Base-by-base conservation (phyloP, 2,113 vertebrate genomes). In the Charina bottae region DNA sequence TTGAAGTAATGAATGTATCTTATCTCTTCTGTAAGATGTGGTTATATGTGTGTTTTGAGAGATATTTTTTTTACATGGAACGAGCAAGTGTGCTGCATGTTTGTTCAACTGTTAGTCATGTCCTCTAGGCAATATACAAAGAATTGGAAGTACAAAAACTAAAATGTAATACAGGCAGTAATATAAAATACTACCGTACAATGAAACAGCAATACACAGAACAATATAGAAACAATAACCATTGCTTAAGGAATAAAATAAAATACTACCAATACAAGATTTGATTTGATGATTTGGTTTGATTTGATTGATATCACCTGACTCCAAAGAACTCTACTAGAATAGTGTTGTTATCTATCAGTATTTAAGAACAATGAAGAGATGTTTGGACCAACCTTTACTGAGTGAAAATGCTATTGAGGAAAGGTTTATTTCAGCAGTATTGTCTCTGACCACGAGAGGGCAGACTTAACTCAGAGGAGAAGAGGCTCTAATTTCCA, bases 391-490 rank as follows among this genome's bases (percentile, higher is more conserved):
- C 17, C 33, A 78, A 42, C 33, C 17, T 78, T 78, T 21, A 78
- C 21, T 7, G 33, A 15, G 72, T 46, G 37, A 26, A 72, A 60
- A 53, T 42, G 17, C 15, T 24, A 24, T 19, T 86, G 33, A 19
- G 26, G 10, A 2, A 28, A 28, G 72, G 3, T 56, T n/a, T 85
- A n/a, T 26, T 3, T 83, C 72, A 91, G 94, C 93, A 95, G 46
- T 95, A 94, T 94, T 95, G 58, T 62, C 3, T 3, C 86, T 85
- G 17, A 85, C 97, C 97, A 96, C 97, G 95, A 97, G 97, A 98
- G 97, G 97, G 97, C 93, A 96, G 96, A 87, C 96, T 95, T 94
- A 95, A 93, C 93, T 94, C 95, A 93, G 95, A 90, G 92, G 93
- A 97, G 54, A 87, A 62, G 13, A 62, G 4, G 2, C 4, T 33